phyloP scores from a whole-genome alignment of 2,113 vertebrate species.

The Saguinus imperator region DNA sequence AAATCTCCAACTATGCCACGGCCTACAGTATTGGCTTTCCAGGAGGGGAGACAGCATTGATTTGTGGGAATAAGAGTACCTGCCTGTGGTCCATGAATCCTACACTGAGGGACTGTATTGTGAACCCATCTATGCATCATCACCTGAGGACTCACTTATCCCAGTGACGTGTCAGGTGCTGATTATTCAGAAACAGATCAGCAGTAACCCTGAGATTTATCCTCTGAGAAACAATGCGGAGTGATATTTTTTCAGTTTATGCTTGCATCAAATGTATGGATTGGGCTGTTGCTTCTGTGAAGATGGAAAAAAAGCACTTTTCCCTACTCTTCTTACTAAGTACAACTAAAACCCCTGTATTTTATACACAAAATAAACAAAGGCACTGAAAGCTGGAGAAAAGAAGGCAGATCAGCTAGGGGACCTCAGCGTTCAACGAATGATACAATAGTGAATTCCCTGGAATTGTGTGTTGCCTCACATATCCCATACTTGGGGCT shows the following conservation, averaged over 20 bases:
- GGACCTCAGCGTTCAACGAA: not conserved
- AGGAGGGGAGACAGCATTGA: not conserved
- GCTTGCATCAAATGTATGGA: not conserved
- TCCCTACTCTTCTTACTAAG: not conserved
- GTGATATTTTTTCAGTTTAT: slow-evolving; percentile 39
- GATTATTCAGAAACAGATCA: slow-evolving; percentile 7
- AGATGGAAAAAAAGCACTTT: not conserved
- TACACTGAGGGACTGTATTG: not conserved
- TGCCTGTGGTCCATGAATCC: not conserved
- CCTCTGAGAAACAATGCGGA: not conserved
- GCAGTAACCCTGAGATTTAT: not conserved
- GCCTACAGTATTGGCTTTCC: not conserved
- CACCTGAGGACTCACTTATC: not conserved
- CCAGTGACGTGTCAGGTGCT: not conserved
- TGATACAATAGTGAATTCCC: not conserved
- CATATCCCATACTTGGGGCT: not conserved
- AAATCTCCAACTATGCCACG: not conserved
- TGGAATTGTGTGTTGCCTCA: not conserved
- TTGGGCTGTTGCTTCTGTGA: not conserved
- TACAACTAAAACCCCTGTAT: not conserved
- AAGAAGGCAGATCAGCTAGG: not conserved
- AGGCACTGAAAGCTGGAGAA: not conserved
- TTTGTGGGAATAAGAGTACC: not conserved
- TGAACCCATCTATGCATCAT: not conserved
- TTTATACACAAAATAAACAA: not conserved